Evolutionary conservation across 2,888 invertebrate genomes (phyloP).

Genomic region (Melitaea athalia): DNA sequence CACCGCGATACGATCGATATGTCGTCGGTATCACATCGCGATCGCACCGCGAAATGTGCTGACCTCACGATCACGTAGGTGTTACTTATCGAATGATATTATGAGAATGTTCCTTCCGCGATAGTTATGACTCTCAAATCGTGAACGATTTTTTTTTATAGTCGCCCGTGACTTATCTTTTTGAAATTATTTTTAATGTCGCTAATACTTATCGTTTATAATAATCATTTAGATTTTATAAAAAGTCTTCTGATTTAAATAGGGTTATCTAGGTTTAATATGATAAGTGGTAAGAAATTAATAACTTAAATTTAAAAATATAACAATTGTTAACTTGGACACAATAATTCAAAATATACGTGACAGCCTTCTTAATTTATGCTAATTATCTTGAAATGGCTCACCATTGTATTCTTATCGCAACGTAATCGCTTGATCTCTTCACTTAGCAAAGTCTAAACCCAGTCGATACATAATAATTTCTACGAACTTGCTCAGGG

Average conservation of each 20-base stretch:
- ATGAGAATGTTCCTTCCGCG: conserved; percentile 47
- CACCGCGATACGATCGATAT: conserved; percentile 77
- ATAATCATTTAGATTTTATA: background rate
- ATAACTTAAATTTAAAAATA: no score
- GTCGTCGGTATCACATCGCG: conserved; percentile 76
- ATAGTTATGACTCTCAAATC: conserved; percentile 7
- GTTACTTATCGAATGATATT: conserved; percentile 63
- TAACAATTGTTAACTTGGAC: no score
- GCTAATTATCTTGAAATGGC: background rate
- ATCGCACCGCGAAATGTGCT: conserved; percentile 75
- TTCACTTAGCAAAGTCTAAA: conserved; percentile 27
- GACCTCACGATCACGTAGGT: conserved; percentile 77
- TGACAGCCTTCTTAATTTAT: background rate
- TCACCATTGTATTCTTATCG: background rate
- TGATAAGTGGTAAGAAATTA: no score
- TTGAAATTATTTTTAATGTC: background rate
- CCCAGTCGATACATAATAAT: conserved; percentile 45
- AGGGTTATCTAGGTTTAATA: no score
- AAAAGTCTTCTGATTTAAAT: no score
- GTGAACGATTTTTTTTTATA: background rate
- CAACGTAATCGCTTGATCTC: background rate
- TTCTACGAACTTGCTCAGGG: conserved; percentile 61
- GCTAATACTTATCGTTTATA: background rate
- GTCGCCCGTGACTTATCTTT: conserved; percentile 5
- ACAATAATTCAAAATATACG: background rate